Evolutionary conservation across 2,888 invertebrate species (phyloP), one percentile per base, ranked within the genome.

Genomic region (Ctena decussata): DNA sequence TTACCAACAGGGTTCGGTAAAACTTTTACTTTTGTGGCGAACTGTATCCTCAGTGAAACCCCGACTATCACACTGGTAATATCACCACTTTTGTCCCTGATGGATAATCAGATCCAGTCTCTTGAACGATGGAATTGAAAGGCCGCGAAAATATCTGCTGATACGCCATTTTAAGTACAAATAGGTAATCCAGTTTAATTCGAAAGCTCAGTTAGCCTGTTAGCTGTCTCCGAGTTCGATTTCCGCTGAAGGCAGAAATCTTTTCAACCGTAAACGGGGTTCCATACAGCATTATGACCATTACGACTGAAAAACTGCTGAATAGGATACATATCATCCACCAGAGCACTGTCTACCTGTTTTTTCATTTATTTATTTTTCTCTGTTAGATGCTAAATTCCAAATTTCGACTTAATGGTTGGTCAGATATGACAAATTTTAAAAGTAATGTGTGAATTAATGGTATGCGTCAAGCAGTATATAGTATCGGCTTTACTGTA

Each of bases 41-140:
- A 77, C 39, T 70, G 21, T n/a, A 78, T 75, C 11, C 15, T 70
- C 1, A 41, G 18, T 32, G 49, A 74, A 30, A 46, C 27, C 6
- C 41, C 46, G 21, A 18, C 46, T 30, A 78, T 82, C 2, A 78
- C 80, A 46, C 27, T 84, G 30, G 44, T 84, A 18, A 74, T 80
- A 12, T 84, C 80, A n/a, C 80, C 84, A 21, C 41, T 81, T 0
- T 30, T 72, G 8, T 77, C 85, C 0, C 57, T 85, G 35, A 75
- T 80, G 73, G 85, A 85, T n/a, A 73, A 85, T 35, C 81, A 82
- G 18, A 72, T 74, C 1, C 69, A 65, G n/a, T 53, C 76, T 57
- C 27, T 84, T 24, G 49, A 60, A 18, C 8, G 65, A 39, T 84
- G 77, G 79, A 80, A 75, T 32, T 69, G 71, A 18, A 69, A 57